Conservation (phyloP, 2,797 vertebrate genomes). For the Lophotriccus pileatus region DNA sequence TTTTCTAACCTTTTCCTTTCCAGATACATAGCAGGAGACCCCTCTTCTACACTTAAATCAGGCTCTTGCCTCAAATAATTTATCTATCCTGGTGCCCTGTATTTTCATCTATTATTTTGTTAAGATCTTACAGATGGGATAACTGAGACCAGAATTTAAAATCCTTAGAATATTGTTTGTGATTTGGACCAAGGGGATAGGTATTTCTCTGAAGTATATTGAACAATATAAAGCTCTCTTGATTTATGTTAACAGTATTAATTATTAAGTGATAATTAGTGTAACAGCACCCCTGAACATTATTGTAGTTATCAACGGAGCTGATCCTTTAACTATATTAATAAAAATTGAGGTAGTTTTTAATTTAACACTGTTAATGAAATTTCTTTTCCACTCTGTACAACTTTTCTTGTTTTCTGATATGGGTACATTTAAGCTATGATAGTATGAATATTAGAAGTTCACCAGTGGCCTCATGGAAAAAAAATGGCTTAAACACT, state of each 20-base stretch:
- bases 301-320: constrained; percentile 1
- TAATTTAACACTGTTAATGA: not conserved
- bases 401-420: not conserved
- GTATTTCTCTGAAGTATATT: not conserved
- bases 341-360: not conserved
- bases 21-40: not conserved
- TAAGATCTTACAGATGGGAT: not conserved
- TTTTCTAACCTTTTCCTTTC: not conserved
- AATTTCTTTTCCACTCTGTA: not conserved
- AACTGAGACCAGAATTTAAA: not conserved
- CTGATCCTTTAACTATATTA: not conserved
- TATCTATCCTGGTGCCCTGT: not conserved
- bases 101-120: not conserved
- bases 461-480: not conserved
- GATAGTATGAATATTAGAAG: not conserved
- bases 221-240: not conserved
- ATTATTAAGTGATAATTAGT: constrained; percentile 50
- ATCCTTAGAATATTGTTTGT: not conserved
- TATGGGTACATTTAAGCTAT: not conserved
- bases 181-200: not conserved
- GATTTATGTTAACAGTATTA: not conserved
- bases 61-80: not conserved
- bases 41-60: not conserved
- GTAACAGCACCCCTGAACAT: constrained; percentile 1
- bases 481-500: not conserved